Conservation (phyloP, 2,113 vertebrate species). For the Numenius arquata region DNA sequence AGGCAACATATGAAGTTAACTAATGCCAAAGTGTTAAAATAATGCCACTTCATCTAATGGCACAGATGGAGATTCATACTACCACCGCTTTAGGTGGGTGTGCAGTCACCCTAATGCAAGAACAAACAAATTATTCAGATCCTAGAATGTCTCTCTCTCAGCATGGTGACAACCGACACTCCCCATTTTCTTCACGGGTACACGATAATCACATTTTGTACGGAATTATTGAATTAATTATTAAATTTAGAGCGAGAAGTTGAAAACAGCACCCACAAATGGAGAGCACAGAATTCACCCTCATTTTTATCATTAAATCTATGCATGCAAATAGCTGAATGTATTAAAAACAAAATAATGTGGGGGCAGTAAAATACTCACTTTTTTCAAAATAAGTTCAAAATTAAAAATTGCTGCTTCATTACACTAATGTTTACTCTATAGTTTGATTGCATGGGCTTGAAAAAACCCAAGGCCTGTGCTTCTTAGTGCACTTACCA, state of each 20-base stretch:
- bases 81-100: neutral
- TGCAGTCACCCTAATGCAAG: neutral
- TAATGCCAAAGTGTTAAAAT: neutral
- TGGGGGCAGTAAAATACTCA: neutral
- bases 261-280: neutral
- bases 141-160: neutral
- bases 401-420: neutral
- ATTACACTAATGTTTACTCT: neutral
- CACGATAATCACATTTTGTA: neutral
- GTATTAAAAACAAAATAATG: neutral
- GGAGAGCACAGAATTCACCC: neutral
- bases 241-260: neutral
- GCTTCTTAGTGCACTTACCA: neutral
- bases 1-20: neutral
- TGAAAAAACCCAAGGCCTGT: neutral
- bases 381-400: neutral
- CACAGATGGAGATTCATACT: constrained; percentile 17
- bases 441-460: neutral
- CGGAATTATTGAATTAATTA: neutral
- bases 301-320: neutral
- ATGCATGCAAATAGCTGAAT: neutral
- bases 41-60: neutral
- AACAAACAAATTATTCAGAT: neutral
- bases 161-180: fast-evolving
- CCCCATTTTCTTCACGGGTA: neutral